A percentile compares a stretch with the other conserved stretches of the same genome.
Evolutionary conservation across 2,113 vertebrate species (phyloP).

Genomic region (Gallinago jamesoni): DNA sequence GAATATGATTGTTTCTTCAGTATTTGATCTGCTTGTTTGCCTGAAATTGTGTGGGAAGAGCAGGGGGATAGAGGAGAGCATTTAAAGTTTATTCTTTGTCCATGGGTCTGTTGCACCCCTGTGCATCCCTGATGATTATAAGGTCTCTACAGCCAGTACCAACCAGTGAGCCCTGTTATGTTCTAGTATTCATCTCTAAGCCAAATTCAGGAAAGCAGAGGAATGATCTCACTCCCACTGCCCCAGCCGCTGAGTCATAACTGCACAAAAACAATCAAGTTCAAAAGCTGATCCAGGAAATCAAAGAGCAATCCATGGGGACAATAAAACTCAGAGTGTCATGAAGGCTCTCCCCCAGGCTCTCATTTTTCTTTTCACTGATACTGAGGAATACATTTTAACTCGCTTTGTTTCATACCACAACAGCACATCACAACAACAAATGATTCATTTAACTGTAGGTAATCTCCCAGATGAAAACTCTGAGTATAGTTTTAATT

Average conservation of each 20-base stretch:
- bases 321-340: neutral
- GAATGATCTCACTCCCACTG: neutral
- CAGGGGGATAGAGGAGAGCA: neutral
- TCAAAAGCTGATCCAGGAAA: neutral
- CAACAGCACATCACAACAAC: neutral
- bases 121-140: neutral
- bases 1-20: neutral
- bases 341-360: neutral
- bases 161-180: neutral
- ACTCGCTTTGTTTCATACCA: neutral
- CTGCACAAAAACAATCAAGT: neutral
- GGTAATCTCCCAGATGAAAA: neutral
- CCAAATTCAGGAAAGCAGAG: neutral
- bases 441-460: neutral
- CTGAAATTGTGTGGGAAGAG: accelerated
- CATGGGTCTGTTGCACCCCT: neutral
- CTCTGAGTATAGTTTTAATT: neutral
- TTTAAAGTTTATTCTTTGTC: neutral
- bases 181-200: neutral
- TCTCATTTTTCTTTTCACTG: neutral
- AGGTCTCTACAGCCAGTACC: neutral
- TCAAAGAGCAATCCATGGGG: neutral
- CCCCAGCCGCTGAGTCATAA: neutral
- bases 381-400: neutral
- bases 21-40: neutral